phyloP scores from a whole-genome alignment of 2,888 invertebrate species.

The Eupelmus urozonus region DNA sequence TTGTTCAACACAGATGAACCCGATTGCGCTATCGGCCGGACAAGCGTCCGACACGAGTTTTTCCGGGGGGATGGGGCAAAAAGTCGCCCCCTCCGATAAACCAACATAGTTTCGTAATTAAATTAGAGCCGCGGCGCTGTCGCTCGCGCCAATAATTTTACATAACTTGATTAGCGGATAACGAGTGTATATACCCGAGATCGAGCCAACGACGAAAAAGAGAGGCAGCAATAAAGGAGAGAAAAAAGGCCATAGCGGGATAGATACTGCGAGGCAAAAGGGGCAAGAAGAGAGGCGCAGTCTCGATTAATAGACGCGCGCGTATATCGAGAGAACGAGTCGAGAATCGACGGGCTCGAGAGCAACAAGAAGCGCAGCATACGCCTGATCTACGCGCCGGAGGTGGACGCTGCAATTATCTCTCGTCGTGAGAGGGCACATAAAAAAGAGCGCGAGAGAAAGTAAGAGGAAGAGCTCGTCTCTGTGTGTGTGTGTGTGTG shows the following conservation, averaged over 20 bases:
- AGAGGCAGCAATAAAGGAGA: neutral
- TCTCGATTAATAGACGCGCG: conserved; percentile 23
- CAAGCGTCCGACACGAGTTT: neutral
- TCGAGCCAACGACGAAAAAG: neutral
- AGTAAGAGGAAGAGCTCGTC: conserved; percentile 34
- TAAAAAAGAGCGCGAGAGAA: neutral
- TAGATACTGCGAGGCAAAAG: neutral
- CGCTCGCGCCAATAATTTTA: conserved; percentile 30
- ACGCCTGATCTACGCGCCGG: conserved; percentile 29
- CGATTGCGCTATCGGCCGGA: conserved; percentile 36
- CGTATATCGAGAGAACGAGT: neutral
- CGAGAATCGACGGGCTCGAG: neutral
- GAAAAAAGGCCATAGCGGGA: neutral
- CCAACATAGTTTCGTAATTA: conserved; percentile 50
- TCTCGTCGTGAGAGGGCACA: neutral
- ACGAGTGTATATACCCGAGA: conserved; percentile 19
- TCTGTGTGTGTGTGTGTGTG: no score
- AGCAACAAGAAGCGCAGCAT: neutral
- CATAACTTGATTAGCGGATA: conserved; percentile 50
- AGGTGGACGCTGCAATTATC: conserved; percentile 39
- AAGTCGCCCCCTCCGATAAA: no score
- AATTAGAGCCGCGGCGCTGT: conserved; percentile 29
- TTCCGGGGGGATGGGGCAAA: conserved; percentile 7
- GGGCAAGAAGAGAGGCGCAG: neutral
- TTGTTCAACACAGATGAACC: conserved; percentile 44